phyloP scores from a whole-genome alignment of 2,797 vertebrate genomes.

The Nothura maculosa region DNA sequence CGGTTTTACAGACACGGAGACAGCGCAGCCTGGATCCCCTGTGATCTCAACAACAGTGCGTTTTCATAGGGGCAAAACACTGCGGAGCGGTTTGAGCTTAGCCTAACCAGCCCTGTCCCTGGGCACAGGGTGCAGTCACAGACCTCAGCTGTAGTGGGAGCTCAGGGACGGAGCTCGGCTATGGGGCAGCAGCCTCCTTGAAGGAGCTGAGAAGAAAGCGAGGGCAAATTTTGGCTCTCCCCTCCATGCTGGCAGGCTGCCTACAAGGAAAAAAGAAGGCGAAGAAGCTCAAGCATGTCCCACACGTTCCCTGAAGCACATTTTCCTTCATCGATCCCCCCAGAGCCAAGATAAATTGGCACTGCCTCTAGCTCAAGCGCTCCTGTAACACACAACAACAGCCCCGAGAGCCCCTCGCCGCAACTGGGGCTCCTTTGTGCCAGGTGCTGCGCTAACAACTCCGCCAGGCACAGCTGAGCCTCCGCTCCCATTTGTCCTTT shows the following conservation, averaged over 20 bases:
- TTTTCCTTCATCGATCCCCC: conserved; percentile 1
- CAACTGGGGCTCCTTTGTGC: background rate
- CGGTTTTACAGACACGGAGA: background rate
- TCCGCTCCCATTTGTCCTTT: background rate
- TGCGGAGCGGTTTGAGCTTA: background rate
- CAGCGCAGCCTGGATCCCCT: conserved; percentile 13
- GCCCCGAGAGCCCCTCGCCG: background rate
- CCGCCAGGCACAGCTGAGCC: conserved; percentile 11
- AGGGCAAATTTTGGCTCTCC: conserved; percentile 61
- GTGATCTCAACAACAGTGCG: background rate
- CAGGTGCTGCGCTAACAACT: conserved; percentile 17
- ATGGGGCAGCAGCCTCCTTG: background rate
- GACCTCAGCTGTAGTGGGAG: background rate
- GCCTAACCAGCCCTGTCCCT: background rate
- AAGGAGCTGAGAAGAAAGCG: conserved; percentile 24
- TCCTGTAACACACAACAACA: background rate
- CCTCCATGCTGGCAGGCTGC: conserved; percentile 58
- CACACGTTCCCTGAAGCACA: conserved; percentile 54
- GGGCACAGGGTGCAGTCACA: background rate
- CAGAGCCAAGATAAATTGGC: conserved; percentile 58
- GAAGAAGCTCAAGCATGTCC: conserved; percentile 49
- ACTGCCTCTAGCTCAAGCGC: background rate
- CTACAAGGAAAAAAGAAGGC: background rate
- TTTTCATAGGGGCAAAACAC: background rate
- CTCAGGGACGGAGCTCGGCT: background rate